These are phyloP conservation scores for Thymelicus acteon DNA, from an alignment of 2,888 invertebrate genomes.

Conservation along the genomic window DNA sequence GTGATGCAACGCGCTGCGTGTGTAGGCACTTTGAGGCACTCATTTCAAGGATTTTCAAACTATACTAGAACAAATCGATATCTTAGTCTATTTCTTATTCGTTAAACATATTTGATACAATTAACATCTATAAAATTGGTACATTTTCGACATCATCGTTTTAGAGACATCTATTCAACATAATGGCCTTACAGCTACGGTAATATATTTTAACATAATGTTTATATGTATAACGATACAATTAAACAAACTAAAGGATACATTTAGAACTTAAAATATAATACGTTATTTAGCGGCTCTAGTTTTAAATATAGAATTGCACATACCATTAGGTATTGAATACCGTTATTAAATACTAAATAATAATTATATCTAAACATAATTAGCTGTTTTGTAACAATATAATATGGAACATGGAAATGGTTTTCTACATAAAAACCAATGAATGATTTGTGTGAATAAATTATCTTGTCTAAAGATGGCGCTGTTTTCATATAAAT, in stretches of 20 bases:
- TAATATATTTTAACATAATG: not conserved
- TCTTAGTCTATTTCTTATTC: no score
- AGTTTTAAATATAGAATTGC: constrained; percentile 11
- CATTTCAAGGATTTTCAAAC: not conserved
- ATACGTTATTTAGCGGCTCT: not conserved
- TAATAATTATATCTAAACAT: not conserved
- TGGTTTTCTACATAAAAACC: no score
- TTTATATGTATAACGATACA: not conserved
- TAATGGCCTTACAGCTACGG: not conserved
- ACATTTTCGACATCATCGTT: not conserved
- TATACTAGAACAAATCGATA: not conserved
- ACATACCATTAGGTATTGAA: constrained; percentile 12
- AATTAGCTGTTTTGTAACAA: no score
- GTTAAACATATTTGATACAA: no score
- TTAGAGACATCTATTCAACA: not conserved
- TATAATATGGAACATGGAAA: no score
- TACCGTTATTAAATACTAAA: constrained; percentile 20
- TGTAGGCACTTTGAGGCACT: constrained; percentile 41
- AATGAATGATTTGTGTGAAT: no score
- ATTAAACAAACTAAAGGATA: not conserved
- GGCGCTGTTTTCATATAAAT: no score
- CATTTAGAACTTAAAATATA: not conserved
- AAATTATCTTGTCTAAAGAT: no score
- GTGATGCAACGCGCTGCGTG: constrained; percentile 55
- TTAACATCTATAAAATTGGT: not conserved